Conservation (phyloP, 1,140 invertebrate species). For the Drosophila nebulosa region DNA sequence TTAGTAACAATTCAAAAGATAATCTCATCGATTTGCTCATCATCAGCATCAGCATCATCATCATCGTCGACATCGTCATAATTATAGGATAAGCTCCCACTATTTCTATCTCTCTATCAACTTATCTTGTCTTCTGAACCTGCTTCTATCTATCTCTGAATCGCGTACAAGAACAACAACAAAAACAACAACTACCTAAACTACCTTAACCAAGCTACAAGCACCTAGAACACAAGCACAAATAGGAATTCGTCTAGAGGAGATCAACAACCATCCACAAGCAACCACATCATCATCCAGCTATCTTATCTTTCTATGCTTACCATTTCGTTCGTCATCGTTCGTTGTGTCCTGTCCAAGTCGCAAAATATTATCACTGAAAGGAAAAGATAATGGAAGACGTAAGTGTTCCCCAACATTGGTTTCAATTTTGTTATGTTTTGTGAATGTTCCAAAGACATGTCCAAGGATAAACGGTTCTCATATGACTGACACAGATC, state of each 20-base stretch:
- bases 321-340: slow-evolving; percentile 27
- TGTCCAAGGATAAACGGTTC: not conserved
- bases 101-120: slow-evolving; percentile 18
- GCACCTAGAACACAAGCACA: slow-evolving; percentile 24
- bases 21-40: slow-evolving; percentile 38
- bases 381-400: not conserved
- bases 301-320: slow-evolving; percentile 27
- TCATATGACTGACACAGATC: not conserved
- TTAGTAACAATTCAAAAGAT: slow-evolving; percentile 22
- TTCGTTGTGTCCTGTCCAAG: slow-evolving; percentile 11
- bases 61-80: slow-evolving; percentile 16
- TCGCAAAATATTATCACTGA: not conserved
- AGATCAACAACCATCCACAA: slow-evolving; percentile 13
- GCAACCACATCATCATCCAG: slow-evolving; percentile 8
- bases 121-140: slow-evolving; percentile 16
- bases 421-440: not conserved
- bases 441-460: not conserved
- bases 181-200: slow-evolving; percentile 15
- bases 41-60: not conserved
- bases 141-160: slow-evolving; percentile 40
- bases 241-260: not conserved
- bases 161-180: slow-evolving; percentile 30
- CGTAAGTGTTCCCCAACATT: not conserved
- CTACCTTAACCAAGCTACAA: slow-evolving; percentile 15
- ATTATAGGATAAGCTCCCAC: slow-evolving; percentile 42